A percentile compares a stretch with the other conserved stretches of the same genome.
phyloP scores from a whole-genome alignment of 1,140 invertebrate species.

The Drosophila lacertosa region DNA sequence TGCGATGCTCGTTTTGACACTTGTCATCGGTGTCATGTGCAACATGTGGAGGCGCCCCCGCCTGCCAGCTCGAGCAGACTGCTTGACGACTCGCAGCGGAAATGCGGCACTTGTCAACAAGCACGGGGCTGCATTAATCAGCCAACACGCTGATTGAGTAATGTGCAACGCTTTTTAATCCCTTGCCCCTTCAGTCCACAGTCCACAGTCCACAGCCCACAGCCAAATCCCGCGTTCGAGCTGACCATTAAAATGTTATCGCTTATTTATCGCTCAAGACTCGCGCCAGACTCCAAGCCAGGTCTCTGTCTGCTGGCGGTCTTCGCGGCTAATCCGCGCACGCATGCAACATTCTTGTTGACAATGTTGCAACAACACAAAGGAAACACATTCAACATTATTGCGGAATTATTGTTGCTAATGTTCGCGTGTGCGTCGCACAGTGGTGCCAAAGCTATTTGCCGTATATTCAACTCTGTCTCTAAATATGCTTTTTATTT shows the following conservation, averaged over 20 bases:
- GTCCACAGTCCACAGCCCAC: too few relatives aligned
- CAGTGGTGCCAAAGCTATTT: constrained; percentile 7
- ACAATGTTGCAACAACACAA: constrained; percentile 38
- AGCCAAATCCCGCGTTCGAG: constrained; percentile 21
- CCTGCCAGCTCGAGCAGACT: constrained; percentile 42
- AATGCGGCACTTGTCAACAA: constrained; percentile 68
- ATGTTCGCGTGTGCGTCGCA: constrained; percentile 26
- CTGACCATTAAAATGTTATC: constrained; percentile 73
- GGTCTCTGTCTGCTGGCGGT: constrained; percentile 32
- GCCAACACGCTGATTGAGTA: constrained; percentile 68
- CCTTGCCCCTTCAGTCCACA: too few relatives aligned
- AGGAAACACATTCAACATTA: constrained; percentile 30
- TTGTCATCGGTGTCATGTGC: constrained; percentile 53
- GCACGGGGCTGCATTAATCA: constrained; percentile 59
- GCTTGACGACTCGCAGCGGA: constrained; percentile 74
- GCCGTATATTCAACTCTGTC: too few relatives aligned
- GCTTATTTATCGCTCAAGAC: constrained; percentile 63
- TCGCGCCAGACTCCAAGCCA: background rate
- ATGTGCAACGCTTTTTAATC: too few relatives aligned
- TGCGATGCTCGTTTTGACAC: constrained; percentile 69
- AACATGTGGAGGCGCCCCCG: background rate
- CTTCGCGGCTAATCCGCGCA: constrained; percentile 42
- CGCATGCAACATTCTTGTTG: constrained; percentile 63
- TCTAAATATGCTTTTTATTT: background rate
- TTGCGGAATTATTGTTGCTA: constrained; percentile 39